phyloP scores from a whole-genome alignment of 2,888 invertebrate genomes.

The Eledone cirrhosa region DNA sequence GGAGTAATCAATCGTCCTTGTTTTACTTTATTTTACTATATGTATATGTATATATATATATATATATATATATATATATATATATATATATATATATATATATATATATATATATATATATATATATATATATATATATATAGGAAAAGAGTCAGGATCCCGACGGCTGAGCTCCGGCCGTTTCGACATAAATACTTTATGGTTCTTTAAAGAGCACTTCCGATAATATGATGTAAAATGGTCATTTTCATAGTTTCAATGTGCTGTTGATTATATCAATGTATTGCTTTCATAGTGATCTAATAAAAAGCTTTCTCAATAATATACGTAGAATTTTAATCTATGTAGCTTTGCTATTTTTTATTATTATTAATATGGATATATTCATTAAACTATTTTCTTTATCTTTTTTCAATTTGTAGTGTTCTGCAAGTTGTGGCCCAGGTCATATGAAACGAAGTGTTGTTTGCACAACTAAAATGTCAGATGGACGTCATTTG shows the following conservation, averaged over 20 bases:
- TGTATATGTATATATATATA: no score
- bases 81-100: slow-evolving; percentile 15
- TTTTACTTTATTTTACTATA: no score
- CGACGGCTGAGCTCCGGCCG: no score
- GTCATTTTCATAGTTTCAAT: no score
- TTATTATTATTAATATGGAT: background rate
- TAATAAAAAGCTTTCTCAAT: no score
- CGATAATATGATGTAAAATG: no score
- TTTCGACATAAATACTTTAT: no score
- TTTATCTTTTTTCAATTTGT: slow-evolving; percentile 37
- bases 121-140: slow-evolving; percentile 11
- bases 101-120: slow-evolving; percentile 1
- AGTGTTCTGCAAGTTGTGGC: slow-evolving; percentile 93
- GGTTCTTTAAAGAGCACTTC: no score
- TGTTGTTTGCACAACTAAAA: slow-evolving; percentile 77
- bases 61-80: background rate
- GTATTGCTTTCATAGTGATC: no score
- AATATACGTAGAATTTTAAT: background rate
- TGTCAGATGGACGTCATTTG: slow-evolving; percentile 40
- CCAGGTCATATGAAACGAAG: slow-evolving; percentile 84
- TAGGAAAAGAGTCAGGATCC: background rate
- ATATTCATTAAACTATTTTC: background rate
- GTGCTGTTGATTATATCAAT: no score
- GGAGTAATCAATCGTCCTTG: no score
- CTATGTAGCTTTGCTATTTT: background rate